Evolutionary conservation across 2,797 vertebrate species (phyloP).

Genomic region (Anas capensis): DNA sequence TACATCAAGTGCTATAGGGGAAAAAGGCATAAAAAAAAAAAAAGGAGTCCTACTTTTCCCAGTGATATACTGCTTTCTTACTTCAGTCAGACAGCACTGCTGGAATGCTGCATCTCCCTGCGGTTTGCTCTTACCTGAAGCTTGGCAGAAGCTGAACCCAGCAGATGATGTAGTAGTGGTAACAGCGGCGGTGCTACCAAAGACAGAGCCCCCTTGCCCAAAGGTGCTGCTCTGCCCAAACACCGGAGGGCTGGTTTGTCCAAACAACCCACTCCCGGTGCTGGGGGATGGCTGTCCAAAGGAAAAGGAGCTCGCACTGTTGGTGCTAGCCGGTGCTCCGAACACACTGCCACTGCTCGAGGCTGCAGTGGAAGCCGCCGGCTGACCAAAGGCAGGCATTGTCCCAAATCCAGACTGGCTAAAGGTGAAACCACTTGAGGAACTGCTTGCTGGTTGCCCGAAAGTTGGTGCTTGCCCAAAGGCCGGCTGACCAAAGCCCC

Average conservation of each 20-base stretch:
- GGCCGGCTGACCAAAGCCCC: conserved; percentile 86
- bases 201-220: conserved; percentile 84
- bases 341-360: conserved; percentile 83
- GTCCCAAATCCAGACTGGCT: conserved; percentile 79
- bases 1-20: fast-evolving
- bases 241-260: conserved; percentile 81
- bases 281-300: conserved; percentile 82
- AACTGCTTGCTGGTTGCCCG: conserved; percentile 75
- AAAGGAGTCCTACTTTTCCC: not conserved
- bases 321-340: conserved; percentile 76
- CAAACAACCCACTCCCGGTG: conserved; percentile 82
- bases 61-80: not conserved
- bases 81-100: not conserved
- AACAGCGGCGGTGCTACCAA: conserved; percentile 85
- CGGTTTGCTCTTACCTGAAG: conserved; percentile 83
- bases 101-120: not conserved
- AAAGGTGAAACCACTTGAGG: conserved; percentile 79
- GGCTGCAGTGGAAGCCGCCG: conserved; percentile 73
- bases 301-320: conserved; percentile 86
- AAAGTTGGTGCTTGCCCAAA: conserved; percentile 86
- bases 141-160: conserved; percentile 92
- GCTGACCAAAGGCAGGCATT: conserved; percentile 82
- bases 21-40: not conserved
- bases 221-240: conserved; percentile 90
- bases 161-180: conserved; percentile 87